Base-by-base conservation (phyloP, 2,113 vertebrate genomes). In the Callaeas wilsoni region DNA sequence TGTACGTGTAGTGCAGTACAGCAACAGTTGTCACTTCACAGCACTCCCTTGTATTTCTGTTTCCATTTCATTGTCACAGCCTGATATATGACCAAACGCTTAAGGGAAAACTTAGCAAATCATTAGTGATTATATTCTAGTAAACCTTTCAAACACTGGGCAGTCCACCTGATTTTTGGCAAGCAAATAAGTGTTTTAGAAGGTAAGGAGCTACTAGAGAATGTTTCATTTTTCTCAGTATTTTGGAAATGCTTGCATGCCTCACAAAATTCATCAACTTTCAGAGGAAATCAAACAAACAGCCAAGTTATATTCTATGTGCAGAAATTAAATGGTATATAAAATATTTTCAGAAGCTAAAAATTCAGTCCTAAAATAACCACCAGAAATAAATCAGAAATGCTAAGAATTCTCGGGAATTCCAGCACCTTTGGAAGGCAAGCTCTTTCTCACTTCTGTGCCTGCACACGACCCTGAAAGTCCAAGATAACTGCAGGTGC, bases 1-100 rank as follows among this genome's bases (percentile, higher is more conserved):
- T 7, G 3, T 39, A 9, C 0, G 2, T 41, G n/a, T 8, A 47
- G 17, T 2, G 12, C 1, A 11, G 14, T 23, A 23, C 0, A 44
- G 62, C 52, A 87, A 87, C 49, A 83, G 41, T 5, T 89, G 25
- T 56, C 47, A 56, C 22, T 75, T 41, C 52, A 17, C 37, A 44
- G 32, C 27, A 26, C 12, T 53, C 18, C 50, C 10, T 64, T 41
- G 5, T 27, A 44, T 60, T 87, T 47, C 53, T 79, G 19, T 47
- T 77, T 37, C 70, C 53, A 20, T 70, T 77, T n/a, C 4, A 55
- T 47, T 83, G 59, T 73, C 52, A 47, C 49, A 39, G 44, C 17
- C 50, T 60, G 60, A 52, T 69, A 9, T 6, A 68, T 10, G 67
- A 73, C 7, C 37, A 80, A 79, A 86, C 1, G 7, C 30, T 60